A percentile compares a stretch with the other conserved stretches of the same genome.
These are phyloP conservation scores for Cosmorhoe ocellata DNA, from an alignment of 2,888 invertebrate species.

Conservation along the genomic window DNA sequence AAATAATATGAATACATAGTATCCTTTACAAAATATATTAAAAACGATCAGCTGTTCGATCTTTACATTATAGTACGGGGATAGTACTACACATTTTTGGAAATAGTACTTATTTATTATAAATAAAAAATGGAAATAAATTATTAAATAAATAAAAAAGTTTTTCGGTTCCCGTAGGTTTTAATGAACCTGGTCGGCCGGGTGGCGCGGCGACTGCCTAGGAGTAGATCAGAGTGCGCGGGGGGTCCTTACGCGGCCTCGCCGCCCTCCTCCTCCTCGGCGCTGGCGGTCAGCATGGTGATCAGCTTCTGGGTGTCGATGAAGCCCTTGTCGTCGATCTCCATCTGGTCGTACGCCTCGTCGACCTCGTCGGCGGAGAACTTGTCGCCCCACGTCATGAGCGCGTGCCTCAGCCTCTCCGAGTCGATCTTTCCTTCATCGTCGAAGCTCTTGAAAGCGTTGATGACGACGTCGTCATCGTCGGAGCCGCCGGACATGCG, in stretches of 20 bases:
- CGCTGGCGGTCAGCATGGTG: conserved; percentile 93
- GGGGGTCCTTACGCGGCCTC: conserved; percentile 73
- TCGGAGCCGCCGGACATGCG: conserved; percentile 96
- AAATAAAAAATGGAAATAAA: conserved; percentile 81
- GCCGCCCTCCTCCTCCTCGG: conserved; percentile 89
- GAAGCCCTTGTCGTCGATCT: conserved; percentile 94
- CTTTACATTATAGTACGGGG: conserved; percentile 41
- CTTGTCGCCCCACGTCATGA: conserved; percentile 97
- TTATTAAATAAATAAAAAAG: conserved; percentile 75
- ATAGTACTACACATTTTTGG: conserved; percentile 66
- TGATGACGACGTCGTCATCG: conserved; percentile 95
- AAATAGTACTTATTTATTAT: conserved; percentile 80
- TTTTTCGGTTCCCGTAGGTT: conserved; percentile 64
- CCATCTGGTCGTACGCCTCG: conserved; percentile 96
- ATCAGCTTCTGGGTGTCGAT: conserved; percentile 94
- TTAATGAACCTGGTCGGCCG: conserved; percentile 55
- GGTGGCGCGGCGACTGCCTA: conserved; percentile 36
- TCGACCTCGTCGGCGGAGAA: conserved; percentile 94
- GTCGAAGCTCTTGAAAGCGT: conserved; percentile 96
- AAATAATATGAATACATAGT: conserved; percentile 70
- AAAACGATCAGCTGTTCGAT: conserved; percentile 34
- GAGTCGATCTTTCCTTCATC: conserved; percentile 93
- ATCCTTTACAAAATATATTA: conserved; percentile 55
- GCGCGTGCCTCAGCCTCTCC: conserved; percentile 93
- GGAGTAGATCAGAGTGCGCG: conserved; percentile 25